A percentile compares a stretch with the other conserved stretches of the same genome.
Evolutionary conservation across 2,888 invertebrate genomes (phyloP).

Genomic region (Archips crataeganus): DNA sequence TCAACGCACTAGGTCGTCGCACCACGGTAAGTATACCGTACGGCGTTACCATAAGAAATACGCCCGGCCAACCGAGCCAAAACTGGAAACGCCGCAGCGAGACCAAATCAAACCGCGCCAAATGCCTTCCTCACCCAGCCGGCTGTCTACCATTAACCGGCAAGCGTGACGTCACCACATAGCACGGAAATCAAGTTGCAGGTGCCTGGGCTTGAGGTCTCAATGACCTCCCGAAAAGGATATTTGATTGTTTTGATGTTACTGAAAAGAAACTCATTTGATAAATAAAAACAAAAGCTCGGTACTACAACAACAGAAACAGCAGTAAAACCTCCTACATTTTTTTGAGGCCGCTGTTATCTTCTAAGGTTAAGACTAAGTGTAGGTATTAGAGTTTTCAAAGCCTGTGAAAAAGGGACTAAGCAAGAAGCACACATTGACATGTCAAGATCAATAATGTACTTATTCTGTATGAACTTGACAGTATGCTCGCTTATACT

Average conservation of each 20-base stretch:
- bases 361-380: not conserved
- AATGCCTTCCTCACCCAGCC: constrained; percentile 62
- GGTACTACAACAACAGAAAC: not conserved
- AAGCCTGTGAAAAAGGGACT: too few species aligned
- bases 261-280: not conserved
- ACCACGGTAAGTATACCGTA: constrained; percentile 75
- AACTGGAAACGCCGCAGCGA: constrained; percentile 60
- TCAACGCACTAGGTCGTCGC: constrained; percentile 82
- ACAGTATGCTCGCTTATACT: not conserved
- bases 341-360: not conserved
- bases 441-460: too few species aligned
- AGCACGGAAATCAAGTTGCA: constrained; percentile 76
- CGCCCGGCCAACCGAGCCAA: constrained; percentile 70
- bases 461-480: not conserved
- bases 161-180: constrained; percentile 76
- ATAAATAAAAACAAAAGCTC: not conserved
- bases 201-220: constrained; percentile 64
- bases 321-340: not conserved
- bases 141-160: constrained; percentile 64
- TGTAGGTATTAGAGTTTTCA: not conserved
- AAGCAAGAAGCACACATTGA: too few species aligned
- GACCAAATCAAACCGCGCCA: constrained; percentile 60
- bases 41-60: constrained; percentile 76
- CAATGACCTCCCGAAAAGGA: constrained; percentile 61
- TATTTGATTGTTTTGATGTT: constrained; percentile 35